Evolutionary conservation across 1,140 invertebrate species (phyloP).

Genomic region (Formica exsecta): DNA sequence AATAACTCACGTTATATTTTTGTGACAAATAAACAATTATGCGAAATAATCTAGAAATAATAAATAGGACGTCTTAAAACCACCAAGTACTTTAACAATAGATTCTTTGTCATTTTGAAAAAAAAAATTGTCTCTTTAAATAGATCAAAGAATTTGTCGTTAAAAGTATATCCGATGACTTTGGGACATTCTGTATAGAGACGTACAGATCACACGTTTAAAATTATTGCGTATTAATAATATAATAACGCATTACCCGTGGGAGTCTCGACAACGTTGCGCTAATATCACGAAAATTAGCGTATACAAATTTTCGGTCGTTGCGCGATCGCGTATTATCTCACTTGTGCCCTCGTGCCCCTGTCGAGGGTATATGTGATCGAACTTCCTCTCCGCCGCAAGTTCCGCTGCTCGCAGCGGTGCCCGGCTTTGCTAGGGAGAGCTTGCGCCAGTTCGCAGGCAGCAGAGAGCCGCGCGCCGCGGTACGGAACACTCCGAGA

Average conservation of each 20-base stretch:
- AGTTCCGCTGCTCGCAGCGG: not conserved
- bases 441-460: conserved; percentile 50
- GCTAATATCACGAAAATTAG: conserved; percentile 24
- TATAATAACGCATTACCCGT: not conserved
- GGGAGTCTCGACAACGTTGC: conserved; percentile 13
- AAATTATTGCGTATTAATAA: conserved; percentile 29
- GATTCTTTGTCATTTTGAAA: too few relatives aligned
- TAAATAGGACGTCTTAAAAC: too few relatives aligned
- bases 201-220: not conserved
- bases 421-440: conserved; percentile 2
- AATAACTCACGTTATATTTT: not conserved
- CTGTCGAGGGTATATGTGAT: conserved; percentile 3
- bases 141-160: too few relatives aligned
- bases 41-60: not conserved
- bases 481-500: conserved; percentile 46
- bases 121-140: too few relatives aligned
- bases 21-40: not conserved
- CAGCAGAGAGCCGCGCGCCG: conserved; percentile 61
- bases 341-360: not conserved
- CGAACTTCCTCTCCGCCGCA: conserved; percentile 24
- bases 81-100: too few relatives aligned
- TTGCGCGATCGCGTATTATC: not conserved
- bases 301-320: conserved; percentile 21
- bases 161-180: too few relatives aligned
- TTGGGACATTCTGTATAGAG: not conserved